Evolutionary conservation across 2,113 vertebrate species (phyloP), one percentile per base, ranked within the genome.

Genomic region (Labeo catla): DNA sequence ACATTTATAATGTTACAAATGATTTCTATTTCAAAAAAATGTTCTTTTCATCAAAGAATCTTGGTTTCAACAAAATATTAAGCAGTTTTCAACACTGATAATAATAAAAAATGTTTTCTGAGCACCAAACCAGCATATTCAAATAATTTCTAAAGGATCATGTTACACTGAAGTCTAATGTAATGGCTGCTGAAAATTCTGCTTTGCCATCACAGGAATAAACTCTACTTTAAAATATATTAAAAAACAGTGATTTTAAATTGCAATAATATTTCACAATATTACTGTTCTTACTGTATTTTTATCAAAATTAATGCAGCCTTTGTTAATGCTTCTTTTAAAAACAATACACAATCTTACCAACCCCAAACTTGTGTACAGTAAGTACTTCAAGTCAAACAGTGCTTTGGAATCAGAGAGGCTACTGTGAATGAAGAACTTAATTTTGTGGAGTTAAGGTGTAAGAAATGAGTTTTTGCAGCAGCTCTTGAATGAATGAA

Each of bases 361-460:
- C 76, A 77, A 77, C 50, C 76, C 50, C 50, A 54, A 54, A 77
- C 76, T 7, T 76, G 23, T 8, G 15, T 10, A 57, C 15, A 19
- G 15, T 6, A 36, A 47, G 36, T 4, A 15, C 57, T 50, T 66
- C n/a, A 50, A 63, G 34, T 11, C 54, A 61, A 39, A 65, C 2
- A 65, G 78, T 43, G n/a, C 21, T 65, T 15, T 81, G 59, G 23
- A 65, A 81, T 49, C 79, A 81, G 79, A 66, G 13, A 66, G 43
- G 43, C 45, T 81, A 36, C 79, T 34, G 59, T 81, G 1, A 76
- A 47, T 23, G 45, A 8, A 23, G 8, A 73, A 73, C 28, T 78
- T 34, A 1, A 74, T 76, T 79, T 59, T 79, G 13, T 28, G 7
- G 16, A 78, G 15, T 54, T 77, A 3, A 52, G 39, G 9, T 72